Evolutionary conservation across 2,888 invertebrate genomes (phyloP).

Genomic region (Caradrina kadenii): DNA sequence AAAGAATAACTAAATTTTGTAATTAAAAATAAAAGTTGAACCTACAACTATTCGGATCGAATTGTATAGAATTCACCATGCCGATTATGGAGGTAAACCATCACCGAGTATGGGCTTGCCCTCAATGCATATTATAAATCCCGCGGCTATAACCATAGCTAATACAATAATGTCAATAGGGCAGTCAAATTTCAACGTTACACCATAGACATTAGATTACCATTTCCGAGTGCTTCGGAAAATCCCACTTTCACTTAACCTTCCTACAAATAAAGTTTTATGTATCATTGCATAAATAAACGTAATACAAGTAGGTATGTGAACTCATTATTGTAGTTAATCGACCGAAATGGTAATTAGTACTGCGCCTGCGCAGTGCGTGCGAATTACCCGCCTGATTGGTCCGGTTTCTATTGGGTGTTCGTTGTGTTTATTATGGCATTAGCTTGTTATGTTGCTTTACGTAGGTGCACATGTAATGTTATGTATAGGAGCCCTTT

Average conservation of each 20-base stretch:
- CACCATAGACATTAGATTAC: slow-evolving; percentile 21
- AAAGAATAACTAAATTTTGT: neutral
- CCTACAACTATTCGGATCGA: neutral
- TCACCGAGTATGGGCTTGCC: slow-evolving; percentile 3
- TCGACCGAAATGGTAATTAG: slow-evolving; percentile 42
- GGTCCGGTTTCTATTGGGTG: slow-evolving; percentile 42
- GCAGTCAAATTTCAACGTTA: slow-evolving; percentile 14
- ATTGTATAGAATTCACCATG: neutral
- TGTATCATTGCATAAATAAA: slow-evolving; percentile 55
- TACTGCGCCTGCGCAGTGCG: slow-evolving; percentile 23
- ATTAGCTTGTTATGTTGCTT: slow-evolving; percentile 14
- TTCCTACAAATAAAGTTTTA: neutral
- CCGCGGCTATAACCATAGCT: neutral
- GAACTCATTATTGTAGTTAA: slow-evolving; percentile 50
- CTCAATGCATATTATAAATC: slow-evolving; percentile 11
- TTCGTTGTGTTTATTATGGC: slow-evolving; percentile 28
- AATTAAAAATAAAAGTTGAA: neutral
- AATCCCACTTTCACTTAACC: slow-evolving; percentile 11
- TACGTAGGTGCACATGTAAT: neutral
- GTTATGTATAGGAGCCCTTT: neutral
- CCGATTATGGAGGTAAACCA: slow-evolving; percentile 10
- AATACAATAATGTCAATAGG: slow-evolving; percentile 22
- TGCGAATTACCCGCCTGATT: slow-evolving; percentile 38
- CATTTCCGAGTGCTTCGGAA: slow-evolving; percentile 1
- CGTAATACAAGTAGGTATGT: slow-evolving; percentile 38